phyloP scores from a whole-genome alignment of 2,797 vertebrate genomes.

The Rhinella marina region DNA sequence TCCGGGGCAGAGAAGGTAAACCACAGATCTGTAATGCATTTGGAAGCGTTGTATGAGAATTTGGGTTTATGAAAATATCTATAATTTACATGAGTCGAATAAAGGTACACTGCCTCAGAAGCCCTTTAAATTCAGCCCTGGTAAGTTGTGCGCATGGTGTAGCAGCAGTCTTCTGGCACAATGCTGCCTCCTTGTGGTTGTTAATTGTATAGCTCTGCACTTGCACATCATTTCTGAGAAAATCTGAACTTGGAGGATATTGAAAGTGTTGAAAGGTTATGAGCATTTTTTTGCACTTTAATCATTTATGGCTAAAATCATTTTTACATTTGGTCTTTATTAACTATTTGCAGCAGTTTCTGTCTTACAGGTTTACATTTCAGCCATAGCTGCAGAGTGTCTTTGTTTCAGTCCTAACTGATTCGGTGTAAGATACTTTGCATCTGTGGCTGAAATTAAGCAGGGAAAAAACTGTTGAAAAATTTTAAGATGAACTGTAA shows the following conservation, averaged over 20 bases:
- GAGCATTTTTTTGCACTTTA: no score
- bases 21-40: neutral
- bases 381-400: no score
- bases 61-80: neutral
- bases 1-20: neutral
- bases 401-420: no score
- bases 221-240: neutral
- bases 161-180: neutral
- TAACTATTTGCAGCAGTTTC: no score
- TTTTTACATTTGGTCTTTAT: no score
- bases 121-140: neutral
- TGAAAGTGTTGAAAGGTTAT: neutral
- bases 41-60: neutral
- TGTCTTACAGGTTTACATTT: no score
- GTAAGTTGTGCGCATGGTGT: no score
- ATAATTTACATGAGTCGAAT: neutral
- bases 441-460: no score
- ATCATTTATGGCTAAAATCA: no score
- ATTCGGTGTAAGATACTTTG: no score
- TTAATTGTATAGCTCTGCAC: neutral
- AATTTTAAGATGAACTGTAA: no score
- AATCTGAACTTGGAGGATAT: neutral
- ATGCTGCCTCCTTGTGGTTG: constrained; percentile 35
- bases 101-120: neutral
- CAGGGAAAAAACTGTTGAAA: no score